phyloP scores from a whole-genome alignment of 2,113 vertebrate genomes.

The Tringa solitaria region DNA sequence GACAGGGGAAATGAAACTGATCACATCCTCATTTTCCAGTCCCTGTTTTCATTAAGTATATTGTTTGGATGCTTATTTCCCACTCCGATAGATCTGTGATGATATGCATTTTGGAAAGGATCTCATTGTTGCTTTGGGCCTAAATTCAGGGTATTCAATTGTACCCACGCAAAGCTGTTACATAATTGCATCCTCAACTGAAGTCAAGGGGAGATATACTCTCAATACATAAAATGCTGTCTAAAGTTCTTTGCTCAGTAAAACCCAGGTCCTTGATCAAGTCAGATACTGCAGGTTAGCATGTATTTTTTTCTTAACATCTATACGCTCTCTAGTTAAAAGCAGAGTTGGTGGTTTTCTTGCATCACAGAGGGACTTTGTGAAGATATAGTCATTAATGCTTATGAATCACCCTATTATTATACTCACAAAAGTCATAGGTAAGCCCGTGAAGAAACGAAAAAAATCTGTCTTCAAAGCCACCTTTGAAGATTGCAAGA shows the following conservation, averaged over 20 bases:
- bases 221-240: not conserved
- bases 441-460: not conserved
- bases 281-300: not conserved
- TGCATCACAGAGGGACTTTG: not conserved
- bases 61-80: not conserved
- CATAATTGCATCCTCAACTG: not conserved
- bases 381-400: not conserved
- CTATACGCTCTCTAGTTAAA: not conserved
- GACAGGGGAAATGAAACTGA: not conserved
- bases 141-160: not conserved
- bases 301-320: not conserved
- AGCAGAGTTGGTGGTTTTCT: not conserved
- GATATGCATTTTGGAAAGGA: not conserved
- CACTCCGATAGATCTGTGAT: not conserved
- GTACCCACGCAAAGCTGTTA: not conserved
- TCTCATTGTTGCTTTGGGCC: not conserved
- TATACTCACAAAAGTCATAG: not conserved
- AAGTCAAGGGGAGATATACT: not conserved
- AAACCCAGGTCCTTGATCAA: not conserved
- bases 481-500: not conserved
- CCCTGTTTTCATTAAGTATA: not conserved
- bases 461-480: conserved; percentile 1
- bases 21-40: not conserved
- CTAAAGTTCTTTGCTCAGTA: not conserved
- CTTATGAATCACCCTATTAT: conserved; percentile 2